Evolutionary conservation across 2,888 invertebrate genomes (phyloP), one percentile per base, ranked within the genome.

Genomic region (Ectemnius lituratus): DNA sequence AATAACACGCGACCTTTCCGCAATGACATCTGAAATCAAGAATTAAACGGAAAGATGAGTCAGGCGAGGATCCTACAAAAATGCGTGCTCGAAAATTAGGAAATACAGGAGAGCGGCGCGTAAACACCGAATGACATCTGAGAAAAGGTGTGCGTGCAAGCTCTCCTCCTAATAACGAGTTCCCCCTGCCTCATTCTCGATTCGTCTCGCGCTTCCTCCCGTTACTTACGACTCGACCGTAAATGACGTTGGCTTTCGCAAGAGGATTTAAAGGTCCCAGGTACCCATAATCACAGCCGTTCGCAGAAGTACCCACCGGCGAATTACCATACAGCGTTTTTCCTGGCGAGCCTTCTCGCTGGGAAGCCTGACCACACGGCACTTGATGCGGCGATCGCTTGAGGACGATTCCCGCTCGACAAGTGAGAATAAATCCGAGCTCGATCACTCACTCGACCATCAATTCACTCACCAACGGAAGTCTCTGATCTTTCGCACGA

Each of bases 151-250:
- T 37, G 37, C 37, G 37, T 37, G 37, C 37, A 37, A 37, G 37
- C 37, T 37, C 37, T 37, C 65, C 73, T 67, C 76, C 77, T 78
- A 81, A 82, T 79, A 81, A 83, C 76, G 77, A 75, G 76, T 78
- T 68, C 64, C 83, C 81, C 82, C 37, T 37, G 78, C 77, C 78
- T 84, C 81, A 84, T 86, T 85, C 82, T 59, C 73, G 76, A 83
- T 85, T 85, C 85, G 80, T 74, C 78, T 73, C 84, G 79, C 82
- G 82, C 78, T 78, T 78, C 82, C 78, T 85, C 78, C 83, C 83
- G 83, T 84, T 83, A 82, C 75, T 78, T 74, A 70, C 67, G 76
- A 16, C 79, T 70, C 84, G 82, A 83, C 81, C 83, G 82, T 84
- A 82, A 85, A 85, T 81, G 84, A 80, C 76, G 78, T 71, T 78